Conservation (phyloP, 2,113 vertebrate species). For the Sturnira hondurensis region DNA sequence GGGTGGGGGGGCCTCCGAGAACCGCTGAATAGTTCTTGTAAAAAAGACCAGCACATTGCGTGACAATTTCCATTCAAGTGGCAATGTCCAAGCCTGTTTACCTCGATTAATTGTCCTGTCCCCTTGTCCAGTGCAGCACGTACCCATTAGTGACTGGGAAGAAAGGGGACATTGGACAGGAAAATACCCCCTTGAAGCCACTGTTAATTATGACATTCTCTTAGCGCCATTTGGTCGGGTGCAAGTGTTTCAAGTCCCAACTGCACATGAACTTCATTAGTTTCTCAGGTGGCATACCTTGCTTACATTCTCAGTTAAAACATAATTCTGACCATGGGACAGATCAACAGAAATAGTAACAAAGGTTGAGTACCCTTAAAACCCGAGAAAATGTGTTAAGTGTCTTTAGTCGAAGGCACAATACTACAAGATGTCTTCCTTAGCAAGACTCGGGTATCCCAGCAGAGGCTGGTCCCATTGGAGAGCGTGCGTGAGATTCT, state of each 20-base stretch:
- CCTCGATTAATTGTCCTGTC: slow-evolving; percentile 59
- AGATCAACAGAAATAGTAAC: not conserved
- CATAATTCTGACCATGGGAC: not conserved
- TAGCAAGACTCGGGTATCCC: not conserved
- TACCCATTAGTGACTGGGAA: slow-evolving; percentile 42
- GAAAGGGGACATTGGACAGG: slow-evolving; percentile 40
- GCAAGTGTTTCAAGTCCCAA: not conserved
- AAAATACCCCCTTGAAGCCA: slow-evolving; percentile 19
- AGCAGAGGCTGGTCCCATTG: fast-evolving
- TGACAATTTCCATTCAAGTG: slow-evolving; percentile 71
- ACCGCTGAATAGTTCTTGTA: slow-evolving; percentile 15
- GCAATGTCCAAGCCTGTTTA: slow-evolving; percentile 68
- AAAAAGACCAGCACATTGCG: slow-evolving; percentile 56
- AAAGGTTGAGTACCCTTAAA: not conserved
- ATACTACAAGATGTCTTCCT: not conserved
- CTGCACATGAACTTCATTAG: fast-evolving
- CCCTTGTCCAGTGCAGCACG: slow-evolving; percentile 36
- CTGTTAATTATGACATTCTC: not conserved
- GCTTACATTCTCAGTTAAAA: not conserved
- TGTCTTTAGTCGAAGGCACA: not conserved
- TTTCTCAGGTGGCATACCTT: not conserved
- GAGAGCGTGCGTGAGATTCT: not conserved
- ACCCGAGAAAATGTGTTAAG: not conserved
- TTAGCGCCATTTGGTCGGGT: not conserved
- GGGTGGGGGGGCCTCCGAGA: not conserved